phyloP scores from a whole-genome alignment of 2,797 vertebrate genomes.

The Hylomyscus alleni region DNA sequence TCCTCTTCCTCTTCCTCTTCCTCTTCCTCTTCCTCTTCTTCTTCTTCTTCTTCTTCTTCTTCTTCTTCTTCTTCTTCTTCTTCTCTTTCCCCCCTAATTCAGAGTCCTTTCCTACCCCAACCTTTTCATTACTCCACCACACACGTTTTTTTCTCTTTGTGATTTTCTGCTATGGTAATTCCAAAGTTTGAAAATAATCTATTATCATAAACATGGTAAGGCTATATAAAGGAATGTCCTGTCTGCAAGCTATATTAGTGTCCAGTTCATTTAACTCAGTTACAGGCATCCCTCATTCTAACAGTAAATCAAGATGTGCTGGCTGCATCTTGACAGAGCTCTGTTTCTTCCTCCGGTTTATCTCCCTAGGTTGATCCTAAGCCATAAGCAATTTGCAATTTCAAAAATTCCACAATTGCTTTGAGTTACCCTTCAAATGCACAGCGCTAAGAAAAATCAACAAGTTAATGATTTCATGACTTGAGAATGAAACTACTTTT shows the following conservation, averaged over 20 bases:
- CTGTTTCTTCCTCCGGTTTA: neutral
- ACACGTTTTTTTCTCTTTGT: conserved; percentile 83
- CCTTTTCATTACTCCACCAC: conserved; percentile 83
- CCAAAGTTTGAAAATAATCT: conserved; percentile 83
- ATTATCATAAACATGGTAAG: conserved; percentile 74
- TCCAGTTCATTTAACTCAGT: conserved; percentile 67
- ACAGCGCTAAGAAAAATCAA: conserved; percentile 46
- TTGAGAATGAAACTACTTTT: conserved; percentile 71
- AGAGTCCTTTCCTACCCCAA: conserved; percentile 14
- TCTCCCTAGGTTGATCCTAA: neutral
- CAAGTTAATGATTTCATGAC: conserved; percentile 76
- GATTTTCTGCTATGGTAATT: conserved; percentile 86
- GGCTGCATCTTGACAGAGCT: neutral
- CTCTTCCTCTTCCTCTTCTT: no score
- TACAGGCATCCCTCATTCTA: conserved; percentile 40
- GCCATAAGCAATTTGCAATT: conserved; percentile 70
- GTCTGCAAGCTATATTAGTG: conserved; percentile 76
- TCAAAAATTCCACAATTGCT: conserved; percentile 65
- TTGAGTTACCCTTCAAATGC: conserved; percentile 75
- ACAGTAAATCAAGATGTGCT: conserved; percentile 40
- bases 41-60: no score
- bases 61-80: no score
- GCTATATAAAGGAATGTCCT: conserved; percentile 61
- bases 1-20: neutral
- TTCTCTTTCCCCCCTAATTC: neutral